Evolutionary conservation across 2,888 invertebrate genomes (phyloP).

Genomic region (Acanthoscelides obtectus): DNA sequence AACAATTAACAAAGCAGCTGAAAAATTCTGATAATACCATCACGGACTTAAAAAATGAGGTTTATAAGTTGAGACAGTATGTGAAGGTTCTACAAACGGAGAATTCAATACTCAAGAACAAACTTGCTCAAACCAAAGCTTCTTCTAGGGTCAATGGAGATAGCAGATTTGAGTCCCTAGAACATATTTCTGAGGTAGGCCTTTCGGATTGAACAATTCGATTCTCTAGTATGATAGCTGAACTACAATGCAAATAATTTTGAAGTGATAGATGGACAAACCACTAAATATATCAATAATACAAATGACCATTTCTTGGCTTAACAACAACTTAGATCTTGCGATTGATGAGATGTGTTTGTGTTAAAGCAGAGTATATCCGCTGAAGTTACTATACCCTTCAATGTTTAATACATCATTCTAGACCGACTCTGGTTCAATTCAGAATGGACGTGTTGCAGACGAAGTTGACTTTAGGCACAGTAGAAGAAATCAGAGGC

Average conservation of each 20-base stretch:
- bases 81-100: slow-evolving; percentile 76
- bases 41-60: slow-evolving; percentile 59
- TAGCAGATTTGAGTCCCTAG: slow-evolving; percentile 39
- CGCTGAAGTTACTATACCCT: too few relatives aligned
- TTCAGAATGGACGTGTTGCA: slow-evolving; percentile 9
- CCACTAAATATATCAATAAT: too few relatives aligned
- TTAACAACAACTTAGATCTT: too few relatives aligned
- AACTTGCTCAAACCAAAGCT: slow-evolving; percentile 38
- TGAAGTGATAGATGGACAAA: too few relatives aligned
- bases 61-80: slow-evolving; percentile 58
- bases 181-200: slow-evolving; percentile 40
- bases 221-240: neutral
- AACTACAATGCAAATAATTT: too few relatives aligned
- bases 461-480: slow-evolving; percentile 34
- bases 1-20: slow-evolving; percentile 53
- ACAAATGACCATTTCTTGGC: too few relatives aligned
- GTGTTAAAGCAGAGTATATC: neutral
- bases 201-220: slow-evolving; percentile 1
- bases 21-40: slow-evolving; percentile 62
- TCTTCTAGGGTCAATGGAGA: slow-evolving; percentile 26
- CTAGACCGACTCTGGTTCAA: neutral
- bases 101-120: slow-evolving; percentile 70
- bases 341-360: neutral
- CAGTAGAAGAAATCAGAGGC: slow-evolving; percentile 55
- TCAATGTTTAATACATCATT: too few relatives aligned